Conservation (phyloP, 2,888 invertebrate genomes). For the Polydrusus cervinus region DNA sequence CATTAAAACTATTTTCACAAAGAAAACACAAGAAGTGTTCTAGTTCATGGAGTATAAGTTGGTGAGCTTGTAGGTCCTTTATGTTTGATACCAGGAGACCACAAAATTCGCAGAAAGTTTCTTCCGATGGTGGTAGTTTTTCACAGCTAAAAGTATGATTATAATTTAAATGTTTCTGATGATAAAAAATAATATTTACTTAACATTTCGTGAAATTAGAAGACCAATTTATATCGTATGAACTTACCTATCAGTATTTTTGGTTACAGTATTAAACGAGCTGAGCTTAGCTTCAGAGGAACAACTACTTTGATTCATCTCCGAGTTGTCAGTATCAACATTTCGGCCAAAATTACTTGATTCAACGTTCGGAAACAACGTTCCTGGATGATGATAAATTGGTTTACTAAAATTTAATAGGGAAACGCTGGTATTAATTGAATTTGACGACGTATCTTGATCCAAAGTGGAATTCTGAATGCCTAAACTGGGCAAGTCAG, state of each 20-base stretch:
- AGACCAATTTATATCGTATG: neutral
- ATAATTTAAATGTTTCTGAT: neutral
- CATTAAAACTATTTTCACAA: slow-evolving; percentile 16
- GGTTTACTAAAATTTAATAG: no score
- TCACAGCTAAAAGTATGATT: neutral
- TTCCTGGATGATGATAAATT: no score
- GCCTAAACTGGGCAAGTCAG: no score
- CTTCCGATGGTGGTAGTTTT: neutral
- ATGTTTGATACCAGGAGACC: neutral
- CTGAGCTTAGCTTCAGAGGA: neutral
- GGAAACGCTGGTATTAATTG: no score
- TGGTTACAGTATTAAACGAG: neutral
- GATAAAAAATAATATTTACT: no score
- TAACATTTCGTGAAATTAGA: no score
- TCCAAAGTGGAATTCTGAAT: no score
- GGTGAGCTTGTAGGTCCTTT: neutral
- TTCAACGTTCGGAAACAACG: no score
- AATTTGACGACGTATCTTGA: no score
- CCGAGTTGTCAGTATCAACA: neutral
- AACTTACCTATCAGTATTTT: neutral
- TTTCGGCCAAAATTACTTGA: neutral
- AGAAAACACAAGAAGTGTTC: slow-evolving; percentile 16
- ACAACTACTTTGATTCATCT: no score
- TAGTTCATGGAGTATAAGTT: neutral
- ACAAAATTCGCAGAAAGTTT: neutral